Evolutionary conservation across 2,797 vertebrate genomes (phyloP), one percentile per base, ranked within the genome.

Genomic region (Clarias pachynema): DNA sequence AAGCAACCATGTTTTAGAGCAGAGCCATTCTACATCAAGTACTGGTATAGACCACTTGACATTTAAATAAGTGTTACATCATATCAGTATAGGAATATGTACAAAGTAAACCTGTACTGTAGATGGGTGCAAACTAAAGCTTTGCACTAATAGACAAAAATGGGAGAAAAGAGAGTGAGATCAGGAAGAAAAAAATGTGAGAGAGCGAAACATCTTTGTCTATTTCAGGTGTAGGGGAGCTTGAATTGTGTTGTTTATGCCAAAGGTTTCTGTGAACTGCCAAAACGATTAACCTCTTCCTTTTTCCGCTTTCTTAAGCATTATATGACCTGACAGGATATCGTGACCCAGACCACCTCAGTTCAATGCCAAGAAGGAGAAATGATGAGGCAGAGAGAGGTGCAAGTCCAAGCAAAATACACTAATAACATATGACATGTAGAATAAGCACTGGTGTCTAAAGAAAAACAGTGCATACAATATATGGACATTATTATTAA

Each of bases 281-380:
- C 87, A 88, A 75, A 85, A 60, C 75, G 80, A 89, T 89, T 88
- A 85, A 70, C 53, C 60, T 75, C 82, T 26, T 40, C 8, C 65
- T 86, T 79, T 80, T 90, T 87, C 82, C 89, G 90, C 85, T 85
- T 83, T 86, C 31, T 86, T 92, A 92, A 95, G 83, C 84, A 82
- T 93, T 90, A 95, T 93, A 80, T 85, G 91, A 93, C 87, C 86
- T 92, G 95, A 95, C 94, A 95, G 92, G 89, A 91, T 92, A 91
- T 93, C 89, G 90, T 94, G 94, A 94, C 94, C 94, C 90, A 83
- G 74, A 91, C 91, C 89, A 94, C 93, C 93, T 91, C 91, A 91
- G 92, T 91, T 89, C 91, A 89, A 87, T 93, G 89, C 87, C 87
- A 89, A 78, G 22, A 70, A 92, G 87, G 31, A 87, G 88, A 90